Percentiles rank a stretch among this genome's conserved stretches.
phyloP scores from a whole-genome alignment of 2,888 invertebrate species.

The Trachelus troglodyta region DNA sequence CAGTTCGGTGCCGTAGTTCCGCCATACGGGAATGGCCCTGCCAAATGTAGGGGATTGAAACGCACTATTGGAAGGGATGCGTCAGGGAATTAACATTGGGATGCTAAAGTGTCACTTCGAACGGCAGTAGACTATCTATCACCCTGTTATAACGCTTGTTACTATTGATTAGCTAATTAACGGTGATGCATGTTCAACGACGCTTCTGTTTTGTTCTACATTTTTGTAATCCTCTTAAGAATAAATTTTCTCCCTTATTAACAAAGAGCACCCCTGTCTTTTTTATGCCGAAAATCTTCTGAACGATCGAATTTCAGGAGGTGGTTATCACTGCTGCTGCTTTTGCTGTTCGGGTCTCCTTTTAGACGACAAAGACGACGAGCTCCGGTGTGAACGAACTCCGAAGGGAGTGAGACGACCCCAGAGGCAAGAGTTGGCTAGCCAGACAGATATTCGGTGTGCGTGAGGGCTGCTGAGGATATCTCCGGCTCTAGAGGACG shows the following conservation, averaged over 20 bases:
- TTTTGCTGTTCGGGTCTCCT: neutral
- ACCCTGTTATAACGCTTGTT: neutral
- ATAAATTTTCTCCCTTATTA: neutral
- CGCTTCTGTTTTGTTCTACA: neutral
- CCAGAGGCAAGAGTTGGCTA: slow-evolving; percentile 13
- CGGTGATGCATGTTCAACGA: neutral
- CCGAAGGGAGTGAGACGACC: slow-evolving; percentile 26
- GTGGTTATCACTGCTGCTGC: neutral
- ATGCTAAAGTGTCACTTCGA: neutral
- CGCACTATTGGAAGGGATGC: neutral
- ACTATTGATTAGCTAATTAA: neutral
- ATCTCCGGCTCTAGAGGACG: slow-evolving; percentile 3
- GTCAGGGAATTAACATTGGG: neutral
- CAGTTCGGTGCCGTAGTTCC: neutral
- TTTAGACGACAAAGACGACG: slow-evolving; percentile 19
- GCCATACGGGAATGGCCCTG: neutral
- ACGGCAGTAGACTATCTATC: neutral
- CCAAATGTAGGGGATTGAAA: slow-evolving; percentile 1
- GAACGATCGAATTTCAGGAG: neutral
- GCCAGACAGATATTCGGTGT: slow-evolving; percentile 52
- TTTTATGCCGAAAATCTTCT: neutral
- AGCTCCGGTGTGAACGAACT: slow-evolving; percentile 55
- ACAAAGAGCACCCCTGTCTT: neutral
- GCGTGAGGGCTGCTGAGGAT: slow-evolving; percentile 34
- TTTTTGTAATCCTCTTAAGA: neutral